A percentile compares a stretch with the other conserved stretches of the same genome.
phyloP scores from a whole-genome alignment of 2,113 vertebrate species.

The Etheostoma cragini region DNA sequence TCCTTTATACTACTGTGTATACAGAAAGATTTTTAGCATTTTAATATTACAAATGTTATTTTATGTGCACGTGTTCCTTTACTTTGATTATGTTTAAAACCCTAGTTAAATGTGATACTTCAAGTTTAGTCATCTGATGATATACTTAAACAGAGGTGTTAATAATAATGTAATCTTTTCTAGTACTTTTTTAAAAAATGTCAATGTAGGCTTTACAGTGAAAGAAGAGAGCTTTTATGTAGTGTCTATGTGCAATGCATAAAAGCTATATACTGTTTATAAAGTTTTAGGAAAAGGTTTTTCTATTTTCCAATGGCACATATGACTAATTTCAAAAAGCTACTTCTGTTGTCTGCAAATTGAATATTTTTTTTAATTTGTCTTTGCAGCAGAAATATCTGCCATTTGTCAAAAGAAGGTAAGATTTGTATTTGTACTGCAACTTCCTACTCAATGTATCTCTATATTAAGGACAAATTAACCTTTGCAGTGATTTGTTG shows the following conservation, averaged over 20 bases:
- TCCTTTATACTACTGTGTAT: not conserved
- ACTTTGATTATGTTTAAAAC: not conserved
- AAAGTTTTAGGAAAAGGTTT: not conserved
- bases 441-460: not conserved
- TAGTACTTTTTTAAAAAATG: not conserved
- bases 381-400: constrained; percentile 98
- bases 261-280: not conserved
- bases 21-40: not conserved
- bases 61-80: not conserved
- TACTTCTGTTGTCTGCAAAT: constrained; percentile 33
- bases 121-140: not conserved
- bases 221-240: not conserved
- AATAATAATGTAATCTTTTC: not conserved
- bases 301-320: not conserved
- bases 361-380: constrained; percentile 81
- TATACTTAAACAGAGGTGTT: not conserved
- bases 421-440: constrained; percentile 80
- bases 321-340: not conserved
- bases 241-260: not conserved
- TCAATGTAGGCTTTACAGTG: not conserved
- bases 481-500: not conserved
- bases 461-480: constrained; percentile 8
- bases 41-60: not conserved
- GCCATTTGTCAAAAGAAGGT: constrained; percentile 99
- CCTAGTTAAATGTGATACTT: not conserved